These are phyloP conservation scores for Percina caprodes DNA, from an alignment of 2,113 vertebrate species.

Conservation along the genomic window DNA sequence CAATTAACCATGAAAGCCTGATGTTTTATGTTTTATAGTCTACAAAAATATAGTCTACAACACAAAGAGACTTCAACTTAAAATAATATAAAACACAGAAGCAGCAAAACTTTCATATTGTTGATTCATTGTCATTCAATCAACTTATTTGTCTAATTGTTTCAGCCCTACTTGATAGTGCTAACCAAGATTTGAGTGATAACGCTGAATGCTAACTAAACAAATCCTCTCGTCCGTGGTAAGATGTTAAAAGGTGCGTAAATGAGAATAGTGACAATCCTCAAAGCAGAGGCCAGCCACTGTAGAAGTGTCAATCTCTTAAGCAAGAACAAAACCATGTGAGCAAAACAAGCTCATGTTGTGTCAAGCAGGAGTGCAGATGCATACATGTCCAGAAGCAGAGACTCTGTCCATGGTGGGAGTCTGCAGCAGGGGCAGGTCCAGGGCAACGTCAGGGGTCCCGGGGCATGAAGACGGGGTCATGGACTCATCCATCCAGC, in stretches of 20 bases:
- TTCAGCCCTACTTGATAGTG: neutral
- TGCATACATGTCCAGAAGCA: conserved; percentile 94
- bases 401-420: conserved; percentile 89
- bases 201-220: neutral
- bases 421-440: conserved; percentile 80
- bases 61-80: neutral
- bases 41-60: neutral
- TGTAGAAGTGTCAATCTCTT: neutral
- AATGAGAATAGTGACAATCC: neutral
- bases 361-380: conserved; percentile 26
- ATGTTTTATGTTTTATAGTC: too few species aligned
- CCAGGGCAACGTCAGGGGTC: conserved; percentile 75
- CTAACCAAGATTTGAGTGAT: neutral
- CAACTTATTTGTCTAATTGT: neutral
- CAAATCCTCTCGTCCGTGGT: neutral
- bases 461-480: conserved; percentile 75
- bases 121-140: neutral
- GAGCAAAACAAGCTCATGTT: conserved; percentile 34
- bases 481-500: conserved; percentile 82
- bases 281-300: neutral
- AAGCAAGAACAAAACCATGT: conserved; percentile 1
- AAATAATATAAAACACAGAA: neutral
- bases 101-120: neutral
- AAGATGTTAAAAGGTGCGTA: neutral
- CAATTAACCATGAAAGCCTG: neutral